Evolutionary conservation across 1,140 invertebrate species (phyloP).

Genomic region (Proales similis): DNA sequence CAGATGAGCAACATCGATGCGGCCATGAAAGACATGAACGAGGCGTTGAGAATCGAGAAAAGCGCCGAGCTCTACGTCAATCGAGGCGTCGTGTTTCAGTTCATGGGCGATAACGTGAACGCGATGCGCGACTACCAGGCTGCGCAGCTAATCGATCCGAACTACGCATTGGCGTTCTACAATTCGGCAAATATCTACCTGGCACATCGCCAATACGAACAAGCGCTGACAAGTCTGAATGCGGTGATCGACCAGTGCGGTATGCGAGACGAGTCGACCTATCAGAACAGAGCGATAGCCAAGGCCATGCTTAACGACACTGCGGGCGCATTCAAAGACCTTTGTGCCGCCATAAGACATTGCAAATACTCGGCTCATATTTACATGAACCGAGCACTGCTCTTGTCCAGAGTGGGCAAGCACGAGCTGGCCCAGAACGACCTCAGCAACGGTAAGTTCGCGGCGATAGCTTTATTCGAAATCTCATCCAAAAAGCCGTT

Average conservation of each 20-base stretch:
- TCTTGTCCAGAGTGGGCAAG: conserved; percentile 47
- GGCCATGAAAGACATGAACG: conserved; percentile 49
- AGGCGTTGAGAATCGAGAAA: conserved; percentile 44
- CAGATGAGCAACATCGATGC: conserved; percentile 52
- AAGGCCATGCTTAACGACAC: conserved; percentile 48
- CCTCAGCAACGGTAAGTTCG: conserved; percentile 46
- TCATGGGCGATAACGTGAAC: conserved; percentile 49
- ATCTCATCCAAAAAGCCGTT: too few species aligned
- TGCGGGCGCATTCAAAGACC: conserved; percentile 47
- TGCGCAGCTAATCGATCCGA: conserved; percentile 47
- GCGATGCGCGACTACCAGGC: conserved; percentile 51
- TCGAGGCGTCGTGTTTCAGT: conserved; percentile 51
- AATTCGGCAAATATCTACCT: conserved; percentile 53
- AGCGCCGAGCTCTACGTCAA: conserved; percentile 50
- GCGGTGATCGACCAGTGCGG: conserved; percentile 41
- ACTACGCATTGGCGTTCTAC: conserved; percentile 50
- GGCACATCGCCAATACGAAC: conserved; percentile 48
- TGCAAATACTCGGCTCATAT: conserved; percentile 50
- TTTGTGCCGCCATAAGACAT: conserved; percentile 45
- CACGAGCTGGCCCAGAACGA: conserved; percentile 48
- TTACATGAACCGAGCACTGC: conserved; percentile 50
- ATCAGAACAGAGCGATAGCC: conserved; percentile 50
- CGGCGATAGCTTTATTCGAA: too few species aligned
- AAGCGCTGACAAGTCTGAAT: conserved; percentile 42
- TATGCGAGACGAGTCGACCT: conserved; percentile 48